A percentile compares a stretch with the other conserved stretches of the same genome.
Evolutionary conservation across 1,140 invertebrate species (phyloP).

Genomic region (Eupeodes corollae): DNA sequence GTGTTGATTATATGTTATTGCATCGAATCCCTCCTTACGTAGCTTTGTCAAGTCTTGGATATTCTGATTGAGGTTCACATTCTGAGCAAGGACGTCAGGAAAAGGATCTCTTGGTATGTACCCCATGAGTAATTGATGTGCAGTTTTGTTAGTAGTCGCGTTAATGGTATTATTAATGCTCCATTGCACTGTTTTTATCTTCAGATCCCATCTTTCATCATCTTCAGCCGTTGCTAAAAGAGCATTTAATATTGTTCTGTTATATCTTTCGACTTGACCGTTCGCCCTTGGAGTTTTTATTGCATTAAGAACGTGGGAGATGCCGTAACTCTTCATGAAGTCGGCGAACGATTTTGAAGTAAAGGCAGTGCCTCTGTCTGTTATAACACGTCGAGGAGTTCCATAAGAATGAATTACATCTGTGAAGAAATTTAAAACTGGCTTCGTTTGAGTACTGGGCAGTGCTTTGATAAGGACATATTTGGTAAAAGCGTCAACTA

Average conservation of each 20-base stretch:
- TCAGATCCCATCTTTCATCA: constrained; percentile 4
- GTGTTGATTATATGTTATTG: too few species aligned
- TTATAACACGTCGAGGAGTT: constrained; percentile 12
- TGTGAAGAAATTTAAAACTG: constrained; percentile 17
- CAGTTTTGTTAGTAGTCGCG: too few species aligned
- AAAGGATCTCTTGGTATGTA: too few species aligned
- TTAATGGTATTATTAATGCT: too few species aligned
- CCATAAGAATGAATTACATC: constrained; percentile 7
- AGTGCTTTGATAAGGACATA: constrained; percentile 7
- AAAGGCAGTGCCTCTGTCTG: constrained; percentile 12
- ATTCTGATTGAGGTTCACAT: too few species aligned
- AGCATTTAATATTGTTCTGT: constrained; percentile 10
- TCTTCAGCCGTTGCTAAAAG: background rate
- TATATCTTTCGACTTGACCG: constrained; percentile 17
- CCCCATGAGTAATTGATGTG: too few species aligned
- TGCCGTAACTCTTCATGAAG: constrained; percentile 3
- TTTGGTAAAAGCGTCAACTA: constrained; percentile 29
- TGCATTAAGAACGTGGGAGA: constrained; percentile 6
- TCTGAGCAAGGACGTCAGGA: too few species aligned
- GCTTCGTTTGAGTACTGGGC: too few species aligned
- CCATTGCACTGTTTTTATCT: too few species aligned
- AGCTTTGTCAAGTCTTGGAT: too few species aligned
- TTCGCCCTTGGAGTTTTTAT: constrained; percentile 11
- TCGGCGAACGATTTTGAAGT: constrained; percentile 3
- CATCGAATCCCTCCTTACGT: too few species aligned